These are phyloP conservation scores for Rhea americana DNA, from an alignment of 2,113 vertebrate genomes.

Conservation along the genomic window DNA sequence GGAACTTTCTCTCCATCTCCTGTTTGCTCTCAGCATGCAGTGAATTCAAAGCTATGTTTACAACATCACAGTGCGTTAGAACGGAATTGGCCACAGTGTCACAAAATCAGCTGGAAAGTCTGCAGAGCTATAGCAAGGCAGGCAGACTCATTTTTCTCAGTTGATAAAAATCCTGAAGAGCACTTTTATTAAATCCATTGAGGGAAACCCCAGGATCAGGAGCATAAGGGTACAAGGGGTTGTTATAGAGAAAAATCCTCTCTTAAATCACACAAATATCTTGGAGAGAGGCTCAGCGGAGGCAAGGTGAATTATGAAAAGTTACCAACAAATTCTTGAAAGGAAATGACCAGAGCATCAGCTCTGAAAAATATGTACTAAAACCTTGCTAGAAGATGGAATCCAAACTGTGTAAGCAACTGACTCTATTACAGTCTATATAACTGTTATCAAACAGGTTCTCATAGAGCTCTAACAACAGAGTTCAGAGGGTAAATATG, in stretches of 20 bases:
- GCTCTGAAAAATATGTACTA: neutral
- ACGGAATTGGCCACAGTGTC: neutral
- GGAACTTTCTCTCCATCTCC: neutral
- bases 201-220: slow-evolving; percentile 27
- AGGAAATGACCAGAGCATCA: neutral
- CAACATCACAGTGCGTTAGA: neutral
- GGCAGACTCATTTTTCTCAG: slow-evolving; percentile 15
- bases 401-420: neutral
- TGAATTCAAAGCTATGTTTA: neutral
- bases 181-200: slow-evolving; percentile 39
- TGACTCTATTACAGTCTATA: neutral
- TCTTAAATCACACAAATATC: neutral
- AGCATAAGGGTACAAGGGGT: neutral
- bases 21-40: neutral
- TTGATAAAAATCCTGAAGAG: slow-evolving; percentile 51
- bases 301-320: neutral
- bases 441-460: neutral
- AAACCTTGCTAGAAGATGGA: neutral
- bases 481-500: neutral
- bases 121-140: neutral
- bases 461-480: neutral
- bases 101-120: slow-evolving; percentile 19
- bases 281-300: neutral
- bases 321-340: neutral
- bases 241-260: slow-evolving; percentile 50